Evolutionary conservation across 1,140 invertebrate species (phyloP).

Genomic region (Leptinotarsa lineolata): DNA sequence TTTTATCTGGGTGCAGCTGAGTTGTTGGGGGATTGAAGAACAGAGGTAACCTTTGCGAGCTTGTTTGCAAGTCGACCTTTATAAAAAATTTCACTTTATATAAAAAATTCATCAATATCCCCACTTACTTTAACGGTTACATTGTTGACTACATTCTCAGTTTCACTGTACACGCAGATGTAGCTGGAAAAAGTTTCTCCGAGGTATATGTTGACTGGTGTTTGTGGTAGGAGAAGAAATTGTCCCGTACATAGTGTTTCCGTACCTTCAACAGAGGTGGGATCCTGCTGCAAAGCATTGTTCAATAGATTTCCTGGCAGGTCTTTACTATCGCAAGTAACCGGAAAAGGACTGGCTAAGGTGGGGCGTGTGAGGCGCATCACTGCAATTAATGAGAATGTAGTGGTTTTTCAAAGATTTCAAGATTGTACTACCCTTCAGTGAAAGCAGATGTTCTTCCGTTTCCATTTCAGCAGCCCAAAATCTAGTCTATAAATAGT

Average conservation of each 20-base stretch:
- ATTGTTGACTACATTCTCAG: conserved; percentile 77
- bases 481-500: too few species aligned
- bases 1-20: conserved; percentile 79
- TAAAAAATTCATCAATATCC: conserved; percentile 22
- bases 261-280: conserved; percentile 74
- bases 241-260: conserved; percentile 84
- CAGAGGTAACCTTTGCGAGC: conserved; percentile 80
- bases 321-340: conserved; percentile 83
- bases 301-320: conserved; percentile 79
- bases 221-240: conserved; percentile 91
- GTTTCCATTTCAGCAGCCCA: conserved; percentile 36
- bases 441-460: conserved; percentile 51
- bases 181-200: conserved; percentile 99
- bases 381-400: conserved; percentile 62
- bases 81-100: conserved; percentile 36
- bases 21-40: conserved; percentile 67
- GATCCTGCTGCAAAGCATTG: conserved; percentile 76
- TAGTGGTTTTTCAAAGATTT: neutral
- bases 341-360: conserved; percentile 75
- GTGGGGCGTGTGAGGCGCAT: conserved; percentile 91
- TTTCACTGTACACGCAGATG: conserved; percentile 96
- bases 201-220: conserved; percentile 82
- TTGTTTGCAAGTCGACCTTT: conserved; percentile 90
- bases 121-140: conserved; percentile 75
- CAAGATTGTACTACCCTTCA: conserved; percentile 46